Percentiles rank a stretch among this genome's conserved stretches.
These are phyloP conservation scores for Cebidichthys violaceus DNA, from an alignment of 2,113 vertebrate genomes.

Conservation along the genomic window DNA sequence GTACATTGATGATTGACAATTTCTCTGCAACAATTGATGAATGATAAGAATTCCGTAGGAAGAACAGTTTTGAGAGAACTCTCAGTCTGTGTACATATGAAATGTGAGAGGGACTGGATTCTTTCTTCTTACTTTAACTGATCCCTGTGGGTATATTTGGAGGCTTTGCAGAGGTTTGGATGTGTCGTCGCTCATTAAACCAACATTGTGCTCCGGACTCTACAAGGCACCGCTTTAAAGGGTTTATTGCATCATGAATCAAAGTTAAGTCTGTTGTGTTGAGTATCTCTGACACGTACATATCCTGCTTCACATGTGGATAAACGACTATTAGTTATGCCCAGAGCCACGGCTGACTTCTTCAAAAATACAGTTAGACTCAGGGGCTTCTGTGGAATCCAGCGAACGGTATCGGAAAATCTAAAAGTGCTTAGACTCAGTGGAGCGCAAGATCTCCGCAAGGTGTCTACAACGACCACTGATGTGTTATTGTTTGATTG, in stretches of 20 bases:
- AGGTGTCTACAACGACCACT: not conserved
- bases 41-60: constrained; percentile 3
- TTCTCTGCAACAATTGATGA: not conserved
- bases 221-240: not conserved
- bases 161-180: constrained; percentile 19
- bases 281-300: not conserved
- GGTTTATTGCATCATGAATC: not conserved
- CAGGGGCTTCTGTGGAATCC: not conserved
- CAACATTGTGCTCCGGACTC: not conserved
- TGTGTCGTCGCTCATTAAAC: constrained; percentile 5
- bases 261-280: constrained; percentile 13
- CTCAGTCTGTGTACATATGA: constrained; percentile 17
- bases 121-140: constrained; percentile 8
- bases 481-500: not conserved
- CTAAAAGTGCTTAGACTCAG: not conserved
- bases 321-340: not conserved
- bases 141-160: constrained; percentile 15
- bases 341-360: not conserved
- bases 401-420: not conserved
- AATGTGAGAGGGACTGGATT: constrained; percentile 26
- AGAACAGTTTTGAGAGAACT: constrained; percentile 5
- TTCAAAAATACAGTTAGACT: not conserved
- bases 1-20: constrained; percentile 2
- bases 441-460: too few species aligned
- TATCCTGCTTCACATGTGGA: not conserved